Base-by-base conservation (phyloP, 2,888 invertebrate genomes). In the Gymnocheta viridis region DNA sequence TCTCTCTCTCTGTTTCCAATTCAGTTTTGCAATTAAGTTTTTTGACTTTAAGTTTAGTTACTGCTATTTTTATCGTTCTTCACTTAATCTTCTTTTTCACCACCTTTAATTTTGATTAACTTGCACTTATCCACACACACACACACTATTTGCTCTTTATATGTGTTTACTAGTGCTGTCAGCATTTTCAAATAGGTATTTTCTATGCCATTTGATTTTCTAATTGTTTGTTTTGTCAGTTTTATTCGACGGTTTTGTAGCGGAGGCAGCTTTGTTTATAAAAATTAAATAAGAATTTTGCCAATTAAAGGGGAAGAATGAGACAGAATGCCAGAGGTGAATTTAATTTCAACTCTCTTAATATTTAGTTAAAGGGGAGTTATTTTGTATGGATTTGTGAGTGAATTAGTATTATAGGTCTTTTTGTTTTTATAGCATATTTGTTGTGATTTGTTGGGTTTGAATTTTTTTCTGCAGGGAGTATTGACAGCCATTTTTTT, bases 181-280 rank as follows among this genome's bases (percentile, higher is more conserved):
- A 19, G 0, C 12, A 12, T 19, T 22, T 60, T 38, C 14, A 56
- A 9, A 35, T 66, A 79, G 58, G 38, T 27, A 69, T 74, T 81
- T 74, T 67, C 69, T 74, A 74, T 69, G n/a, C 27, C 74, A 62
- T 62, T 76, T 82, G 74, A 69, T 74, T 76, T 70, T 69, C 72
- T 72, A 78, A 82, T 82, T 72, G 77, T 60, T 82, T 72, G 72
- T 78, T 78, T 82, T 82, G 82, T 82, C 49, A 70, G 62, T 77
- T 56, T 73, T 66, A 66, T 66, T 49, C 32, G 41, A 49, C 22
- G 49, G 56, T 64, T 72, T 82, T 78, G 66, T 70, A 82, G 67
- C 77, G 72, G 70, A 77, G 78, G 66, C 72, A 66, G n/a, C 10
- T 54, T 19, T 58, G 19, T 56, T 19, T 35, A 54, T 10, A 17